These are phyloP conservation scores for Dissostichus mawsoni DNA, from an alignment of 2,113 vertebrate genomes.

Conservation along the genomic window DNA sequence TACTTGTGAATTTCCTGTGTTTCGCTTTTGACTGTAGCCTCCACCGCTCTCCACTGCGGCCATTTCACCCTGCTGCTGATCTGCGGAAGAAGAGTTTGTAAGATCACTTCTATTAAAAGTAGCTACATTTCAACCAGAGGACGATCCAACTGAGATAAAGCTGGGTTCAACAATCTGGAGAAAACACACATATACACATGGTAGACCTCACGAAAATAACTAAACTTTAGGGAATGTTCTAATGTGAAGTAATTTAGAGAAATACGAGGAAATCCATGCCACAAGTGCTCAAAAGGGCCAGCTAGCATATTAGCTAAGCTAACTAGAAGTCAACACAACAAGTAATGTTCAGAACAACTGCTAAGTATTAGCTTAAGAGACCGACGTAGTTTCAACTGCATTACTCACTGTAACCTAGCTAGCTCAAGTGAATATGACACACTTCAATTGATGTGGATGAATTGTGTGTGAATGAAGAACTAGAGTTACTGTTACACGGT, in stretches of 20 bases:
- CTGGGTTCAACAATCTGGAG: not conserved
- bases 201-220: not conserved
- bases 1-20: constrained; percentile 79
- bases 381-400: not conserved
- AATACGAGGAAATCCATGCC: constrained; percentile 26
- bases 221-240: not conserved
- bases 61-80: constrained; percentile 86
- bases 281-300: constrained; percentile 54
- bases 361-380: not conserved
- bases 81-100: constrained; percentile 77
- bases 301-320: constrained; percentile 69
- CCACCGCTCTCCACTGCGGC: constrained; percentile 81
- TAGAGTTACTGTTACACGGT: not conserved
- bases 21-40: constrained; percentile 83
- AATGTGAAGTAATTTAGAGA: not conserved
- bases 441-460: not conserved
- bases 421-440: not conserved
- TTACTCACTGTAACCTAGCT: not conserved
- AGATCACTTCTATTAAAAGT: constrained; percentile 45
- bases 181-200: not conserved
- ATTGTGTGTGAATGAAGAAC: not conserved
- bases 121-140: not conserved
- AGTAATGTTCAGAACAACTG: constrained; percentile 27
- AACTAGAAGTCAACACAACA: constrained; percentile 51
- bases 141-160: not conserved